These are phyloP conservation scores for human (Homo sapiens) DNA, from an alignment of 2,113 vertebrate species.

Conservation along the genomic window DNA sequence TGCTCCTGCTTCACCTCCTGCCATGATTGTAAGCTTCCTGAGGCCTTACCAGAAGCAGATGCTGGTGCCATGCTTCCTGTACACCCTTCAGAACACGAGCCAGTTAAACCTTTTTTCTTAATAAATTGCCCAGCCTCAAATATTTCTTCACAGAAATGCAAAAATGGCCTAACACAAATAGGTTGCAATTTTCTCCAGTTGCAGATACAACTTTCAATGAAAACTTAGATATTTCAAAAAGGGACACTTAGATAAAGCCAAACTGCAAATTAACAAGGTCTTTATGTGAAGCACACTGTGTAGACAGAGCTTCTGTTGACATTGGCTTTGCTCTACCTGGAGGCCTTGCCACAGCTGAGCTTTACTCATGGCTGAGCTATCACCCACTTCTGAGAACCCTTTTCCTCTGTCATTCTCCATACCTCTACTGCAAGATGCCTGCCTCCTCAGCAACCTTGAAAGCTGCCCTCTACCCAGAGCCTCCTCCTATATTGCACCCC, in stretches of 20 bases:
- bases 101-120: too few species aligned
- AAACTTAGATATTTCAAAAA: slow-evolving; percentile 6
- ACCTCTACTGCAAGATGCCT: not conserved
- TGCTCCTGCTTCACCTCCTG: too few species aligned
- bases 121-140: too few species aligned
- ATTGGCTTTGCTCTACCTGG: not conserved
- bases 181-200: not conserved
- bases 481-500: not conserved
- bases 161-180: too few species aligned
- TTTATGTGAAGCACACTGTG: not conserved
- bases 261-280: not conserved
- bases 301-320: not conserved
- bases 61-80: too few species aligned
- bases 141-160: too few species aligned
- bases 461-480: not conserved
- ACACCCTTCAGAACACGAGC: too few species aligned
- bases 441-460: not conserved
- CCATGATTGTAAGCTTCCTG: too few species aligned
- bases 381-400: not conserved
- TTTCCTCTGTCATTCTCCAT: not conserved
- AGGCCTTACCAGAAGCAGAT: too few species aligned
- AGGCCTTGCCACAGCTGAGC: not conserved
- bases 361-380: not conserved
- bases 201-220: not conserved
- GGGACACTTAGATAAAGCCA: not conserved